Evolutionary conservation across 2,113 vertebrate species (phyloP).

Genomic region (Caranx melampygus): DNA sequence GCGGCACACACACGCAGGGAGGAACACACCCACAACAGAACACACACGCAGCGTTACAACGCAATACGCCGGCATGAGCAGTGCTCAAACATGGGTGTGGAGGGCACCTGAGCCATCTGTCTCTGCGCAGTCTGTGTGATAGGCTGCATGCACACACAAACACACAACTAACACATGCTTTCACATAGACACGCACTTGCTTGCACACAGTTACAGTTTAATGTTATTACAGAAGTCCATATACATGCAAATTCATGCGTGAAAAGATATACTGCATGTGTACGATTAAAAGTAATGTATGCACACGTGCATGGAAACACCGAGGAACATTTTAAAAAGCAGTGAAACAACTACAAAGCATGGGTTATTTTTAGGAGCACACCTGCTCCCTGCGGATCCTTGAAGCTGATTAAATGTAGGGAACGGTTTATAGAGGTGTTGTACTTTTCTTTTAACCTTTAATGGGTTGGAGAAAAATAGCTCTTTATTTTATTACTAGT

Average conservation of each 20-base stretch:
- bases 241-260: conserved; percentile 16
- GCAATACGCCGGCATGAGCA: conserved; percentile 42
- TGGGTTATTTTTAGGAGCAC: background rate
- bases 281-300: background rate
- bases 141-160: conserved; percentile 5
- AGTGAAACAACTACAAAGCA: background rate
- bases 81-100: conserved; percentile 52
- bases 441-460: no score
- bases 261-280: background rate
- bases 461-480: no score
- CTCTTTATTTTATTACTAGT: no score
- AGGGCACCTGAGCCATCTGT: conserved; percentile 74
- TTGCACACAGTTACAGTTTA: conserved; percentile 6
- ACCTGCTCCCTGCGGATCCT: background rate
- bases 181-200: background rate
- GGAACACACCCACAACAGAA: conserved; percentile 59
- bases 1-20: conserved; percentile 44
- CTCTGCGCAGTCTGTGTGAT: conserved; percentile 13
- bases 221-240: conserved; percentile 15
- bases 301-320: background rate
- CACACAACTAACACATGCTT: background rate
- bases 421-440: background rate
- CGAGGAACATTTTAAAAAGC: background rate
- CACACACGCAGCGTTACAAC: conserved; percentile 66
- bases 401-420: no score